Percentiles rank a stretch among this genome's conserved stretches.
Evolutionary conservation across 1,140 invertebrate species (phyloP).

Genomic region (Drosophila ohnishii): DNA sequence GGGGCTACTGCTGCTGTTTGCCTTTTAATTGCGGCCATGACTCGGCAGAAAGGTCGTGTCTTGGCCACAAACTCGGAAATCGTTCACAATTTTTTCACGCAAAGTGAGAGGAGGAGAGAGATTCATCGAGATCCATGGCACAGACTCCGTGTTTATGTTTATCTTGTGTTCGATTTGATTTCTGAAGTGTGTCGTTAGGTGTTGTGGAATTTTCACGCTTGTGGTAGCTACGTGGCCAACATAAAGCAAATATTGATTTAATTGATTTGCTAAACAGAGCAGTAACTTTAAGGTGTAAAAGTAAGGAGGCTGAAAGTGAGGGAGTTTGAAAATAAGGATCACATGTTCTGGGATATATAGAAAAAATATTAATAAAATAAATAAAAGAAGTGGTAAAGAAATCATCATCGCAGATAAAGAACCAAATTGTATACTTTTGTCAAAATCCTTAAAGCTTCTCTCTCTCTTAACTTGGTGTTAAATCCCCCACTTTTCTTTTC

Average conservation of each 20-base stretch:
- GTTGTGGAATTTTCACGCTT: constrained; percentile 61
- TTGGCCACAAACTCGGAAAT: constrained; percentile 63
- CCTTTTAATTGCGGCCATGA: constrained; percentile 76
- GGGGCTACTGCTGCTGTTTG: constrained; percentile 77
- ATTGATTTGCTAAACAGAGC: constrained; percentile 73
- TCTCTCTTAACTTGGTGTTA: background rate
- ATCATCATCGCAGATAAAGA: too few relatives aligned
- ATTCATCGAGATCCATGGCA: constrained; percentile 14
- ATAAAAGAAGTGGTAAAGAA: background rate
- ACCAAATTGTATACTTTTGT: background rate
- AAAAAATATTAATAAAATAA: background rate
- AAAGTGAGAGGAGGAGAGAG: constrained; percentile 22
- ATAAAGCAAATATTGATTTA: constrained; percentile 72
- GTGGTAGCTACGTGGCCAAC: constrained; percentile 59
- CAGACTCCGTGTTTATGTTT: constrained; percentile 49
- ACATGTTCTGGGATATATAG: background rate
- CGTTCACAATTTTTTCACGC: constrained; percentile 75
- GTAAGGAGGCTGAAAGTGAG: background rate
- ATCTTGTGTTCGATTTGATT: constrained; percentile 73
- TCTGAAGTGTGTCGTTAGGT: constrained; percentile 71
- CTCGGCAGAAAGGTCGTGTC: constrained; percentile 29
- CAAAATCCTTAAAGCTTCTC: constrained; percentile 1
- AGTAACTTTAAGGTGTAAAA: background rate
- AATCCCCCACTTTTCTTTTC: background rate
- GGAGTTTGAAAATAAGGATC: background rate